A percentile compares a stretch with the other conserved stretches of the same genome.
phyloP scores from a whole-genome alignment of 2,113 vertebrate genomes.

The Carassius carassius region DNA sequence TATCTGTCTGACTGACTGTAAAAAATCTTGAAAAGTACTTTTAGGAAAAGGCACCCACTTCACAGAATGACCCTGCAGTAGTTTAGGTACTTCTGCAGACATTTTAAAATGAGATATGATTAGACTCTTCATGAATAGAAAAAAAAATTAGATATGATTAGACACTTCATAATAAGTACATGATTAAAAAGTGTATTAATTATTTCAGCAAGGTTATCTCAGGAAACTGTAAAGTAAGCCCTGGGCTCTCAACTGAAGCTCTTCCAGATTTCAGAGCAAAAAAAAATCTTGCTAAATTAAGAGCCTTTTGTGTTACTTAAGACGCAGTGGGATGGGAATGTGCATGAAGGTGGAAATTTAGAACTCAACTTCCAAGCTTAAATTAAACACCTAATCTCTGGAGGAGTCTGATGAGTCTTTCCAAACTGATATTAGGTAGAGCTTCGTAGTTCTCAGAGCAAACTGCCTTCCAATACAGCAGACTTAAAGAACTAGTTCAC shows the following conservation, averaged over 20 bases:
- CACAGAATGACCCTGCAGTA: neutral
- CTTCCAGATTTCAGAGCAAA: neutral
- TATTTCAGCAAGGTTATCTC: conserved; percentile 25
- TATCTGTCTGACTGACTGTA: neutral
- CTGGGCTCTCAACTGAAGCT: neutral
- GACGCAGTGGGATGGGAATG: conserved; percentile 11
- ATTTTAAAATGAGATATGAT: conserved; percentile 14
- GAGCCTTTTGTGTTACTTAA: conserved; percentile 29
- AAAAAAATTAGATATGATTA: conserved; percentile 4
- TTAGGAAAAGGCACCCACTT: neutral
- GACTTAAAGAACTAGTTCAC: neutral
- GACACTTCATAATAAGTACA: neutral
- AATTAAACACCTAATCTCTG: conserved; percentile 47
- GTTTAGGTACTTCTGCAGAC: neutral
- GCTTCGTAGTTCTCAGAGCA: neutral
- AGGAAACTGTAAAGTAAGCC: conserved; percentile 14
- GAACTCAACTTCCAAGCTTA: conserved; percentile 42
- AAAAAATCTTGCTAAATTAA: conserved; percentile 25
- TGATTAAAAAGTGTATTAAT: conserved; percentile 29
- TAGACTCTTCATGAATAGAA: neutral
- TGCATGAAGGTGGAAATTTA: conserved; percentile 30
- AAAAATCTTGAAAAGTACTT: neutral
- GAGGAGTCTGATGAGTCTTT: conserved; percentile 26
- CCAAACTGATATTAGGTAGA: conserved; percentile 16
- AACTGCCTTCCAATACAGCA: neutral